Percentiles rank a stretch among this genome's conserved stretches.
Evolutionary conservation across 2,113 vertebrate genomes (phyloP).

Genomic region (Bubalus kerabau): DNA sequence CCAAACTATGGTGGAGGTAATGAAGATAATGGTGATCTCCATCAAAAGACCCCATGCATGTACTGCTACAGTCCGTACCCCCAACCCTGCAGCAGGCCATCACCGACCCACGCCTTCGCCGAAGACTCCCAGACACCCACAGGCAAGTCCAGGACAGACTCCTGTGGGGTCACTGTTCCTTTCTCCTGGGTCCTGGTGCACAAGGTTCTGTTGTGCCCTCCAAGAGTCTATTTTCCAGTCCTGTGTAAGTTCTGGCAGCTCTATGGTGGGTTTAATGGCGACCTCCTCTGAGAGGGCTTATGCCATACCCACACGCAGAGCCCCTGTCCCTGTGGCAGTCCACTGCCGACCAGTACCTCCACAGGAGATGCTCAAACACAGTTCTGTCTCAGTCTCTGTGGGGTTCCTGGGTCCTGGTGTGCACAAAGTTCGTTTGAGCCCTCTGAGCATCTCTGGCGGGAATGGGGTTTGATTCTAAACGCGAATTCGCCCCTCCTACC

Average conservation of each 20-base stretch:
- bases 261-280: background rate
- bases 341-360: background rate
- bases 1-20: background rate
- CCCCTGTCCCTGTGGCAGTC: background rate
- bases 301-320: background rate
- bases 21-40: background rate
- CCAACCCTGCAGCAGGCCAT: background rate
- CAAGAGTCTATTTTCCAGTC: background rate
- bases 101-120: rapidly evolving
- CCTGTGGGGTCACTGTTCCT: background rate
- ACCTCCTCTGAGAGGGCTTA: background rate
- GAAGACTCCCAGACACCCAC: background rate
- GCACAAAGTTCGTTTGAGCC: background rate
- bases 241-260: background rate
- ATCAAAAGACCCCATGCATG: background rate
- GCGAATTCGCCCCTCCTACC: background rate
- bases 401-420: background rate
- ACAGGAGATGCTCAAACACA: background rate
- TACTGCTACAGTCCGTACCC: background rate
- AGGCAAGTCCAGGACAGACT: background rate
- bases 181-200: background rate
- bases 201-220: background rate
- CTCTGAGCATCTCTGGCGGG: background rate
- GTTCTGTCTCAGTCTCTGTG: background rate
- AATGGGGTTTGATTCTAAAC: background rate